A percentile compares a stretch with the other conserved stretches of the same genome.
Conservation (phyloP, 2,113 vertebrate species). For the Pituophis catenifer region DNA sequence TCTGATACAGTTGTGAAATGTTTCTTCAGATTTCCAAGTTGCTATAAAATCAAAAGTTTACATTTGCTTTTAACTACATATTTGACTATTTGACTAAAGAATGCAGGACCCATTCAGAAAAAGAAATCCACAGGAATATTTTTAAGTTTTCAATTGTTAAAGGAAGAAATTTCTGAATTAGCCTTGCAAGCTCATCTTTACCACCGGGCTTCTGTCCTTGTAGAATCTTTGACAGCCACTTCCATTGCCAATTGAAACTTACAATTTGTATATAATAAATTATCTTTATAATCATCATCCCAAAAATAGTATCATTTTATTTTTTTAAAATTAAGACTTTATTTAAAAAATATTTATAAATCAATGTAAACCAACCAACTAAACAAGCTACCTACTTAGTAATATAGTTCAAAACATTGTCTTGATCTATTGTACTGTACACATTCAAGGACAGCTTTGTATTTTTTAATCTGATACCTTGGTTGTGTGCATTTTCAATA, state of each 20-base stretch:
- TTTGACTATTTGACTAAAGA: no score
- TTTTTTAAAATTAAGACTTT: constrained; percentile 57
- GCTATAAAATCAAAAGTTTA: no score
- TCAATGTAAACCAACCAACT: not conserved
- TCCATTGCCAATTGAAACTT: constrained; percentile 55
- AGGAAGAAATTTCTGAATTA: no score
- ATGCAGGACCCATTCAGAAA: no score
- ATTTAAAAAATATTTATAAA: constrained; percentile 47
- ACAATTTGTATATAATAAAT: constrained; percentile 36
- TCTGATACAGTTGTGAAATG: no score
- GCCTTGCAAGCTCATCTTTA: no score
- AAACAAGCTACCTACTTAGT: not conserved
- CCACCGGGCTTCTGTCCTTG: not conserved
- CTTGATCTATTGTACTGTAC: not conserved
- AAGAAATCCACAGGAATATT: no score
- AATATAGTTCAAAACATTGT: not conserved
- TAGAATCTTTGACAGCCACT: not conserved
- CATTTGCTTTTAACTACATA: no score
- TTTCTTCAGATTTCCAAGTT: no score
- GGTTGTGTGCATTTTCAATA: constrained; percentile 42
- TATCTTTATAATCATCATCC: not conserved
- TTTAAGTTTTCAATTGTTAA: no score
- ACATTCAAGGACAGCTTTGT: constrained; percentile 18
- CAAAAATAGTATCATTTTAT: constrained; percentile 22
- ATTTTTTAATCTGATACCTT: not conserved